These are phyloP conservation scores for Paraescarpia echinospica DNA, from an alignment of 1,140 invertebrate genomes.

Conservation along the genomic window DNA sequence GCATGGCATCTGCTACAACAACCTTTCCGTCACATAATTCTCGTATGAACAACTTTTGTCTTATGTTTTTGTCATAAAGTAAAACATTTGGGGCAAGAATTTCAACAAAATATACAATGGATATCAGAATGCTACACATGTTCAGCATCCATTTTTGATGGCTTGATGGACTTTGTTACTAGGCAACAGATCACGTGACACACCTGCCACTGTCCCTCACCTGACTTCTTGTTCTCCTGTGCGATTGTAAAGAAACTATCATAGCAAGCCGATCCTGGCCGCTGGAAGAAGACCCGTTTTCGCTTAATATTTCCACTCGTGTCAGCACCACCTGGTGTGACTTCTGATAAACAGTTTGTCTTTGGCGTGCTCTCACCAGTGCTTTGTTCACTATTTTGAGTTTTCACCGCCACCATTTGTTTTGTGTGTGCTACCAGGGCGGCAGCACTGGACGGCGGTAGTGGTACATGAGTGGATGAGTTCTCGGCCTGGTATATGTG, in stretches of 20 bases:
- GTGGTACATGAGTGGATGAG: not conserved
- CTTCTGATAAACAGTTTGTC: not conserved
- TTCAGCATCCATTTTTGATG: too few species aligned
- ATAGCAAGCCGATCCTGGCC: not conserved
- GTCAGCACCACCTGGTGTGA: not conserved
- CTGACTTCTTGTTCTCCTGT: not conserved
- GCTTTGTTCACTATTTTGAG: not conserved
- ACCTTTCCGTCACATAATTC: too few species aligned
- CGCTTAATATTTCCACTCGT: not conserved
- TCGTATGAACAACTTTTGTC: too few species aligned
- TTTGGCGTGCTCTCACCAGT: not conserved
- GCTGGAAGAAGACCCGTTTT: not conserved
- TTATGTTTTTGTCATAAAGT: too few species aligned
- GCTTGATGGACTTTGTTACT: too few species aligned
- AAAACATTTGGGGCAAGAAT: too few species aligned
- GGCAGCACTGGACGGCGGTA: not conserved
- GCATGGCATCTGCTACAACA: too few species aligned
- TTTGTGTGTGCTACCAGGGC: not conserved
- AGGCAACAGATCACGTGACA: too few species aligned
- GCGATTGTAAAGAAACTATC: not conserved
- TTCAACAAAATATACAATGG: too few species aligned
- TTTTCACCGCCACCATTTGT: not conserved
- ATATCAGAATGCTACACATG: too few species aligned
- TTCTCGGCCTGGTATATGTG: not conserved
- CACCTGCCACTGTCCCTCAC: not conserved